A percentile compares a stretch with the other conserved stretches of the same genome.
phyloP scores from a whole-genome alignment of 2,797 vertebrate genomes.

The Dipus sagitta region DNA sequence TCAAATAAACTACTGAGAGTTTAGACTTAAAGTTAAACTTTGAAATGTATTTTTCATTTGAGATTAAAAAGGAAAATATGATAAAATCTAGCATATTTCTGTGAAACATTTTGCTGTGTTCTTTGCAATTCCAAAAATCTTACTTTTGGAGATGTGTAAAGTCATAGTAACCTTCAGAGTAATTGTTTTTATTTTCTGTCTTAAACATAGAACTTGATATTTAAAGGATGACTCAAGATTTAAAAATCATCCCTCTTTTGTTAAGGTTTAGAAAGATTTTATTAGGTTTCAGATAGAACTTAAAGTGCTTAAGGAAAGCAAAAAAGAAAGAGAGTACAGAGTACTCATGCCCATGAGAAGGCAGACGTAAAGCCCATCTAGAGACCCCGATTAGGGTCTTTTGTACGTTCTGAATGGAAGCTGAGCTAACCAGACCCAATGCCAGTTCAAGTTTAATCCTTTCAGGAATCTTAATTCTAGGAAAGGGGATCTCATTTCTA shows the following conservation, averaged over 20 bases:
- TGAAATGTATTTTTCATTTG: slow-evolving; percentile 12
- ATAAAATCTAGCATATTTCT: slow-evolving; percentile 49
- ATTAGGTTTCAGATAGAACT: too few species aligned
- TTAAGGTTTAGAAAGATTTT: too few species aligned
- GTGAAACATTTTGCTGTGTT: slow-evolving; percentile 51
- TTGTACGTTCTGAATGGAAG: too few species aligned
- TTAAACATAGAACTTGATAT: background rate
- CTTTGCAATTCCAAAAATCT: slow-evolving; percentile 54
- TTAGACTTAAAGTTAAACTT: slow-evolving; percentile 13
- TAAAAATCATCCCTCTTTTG: background rate
- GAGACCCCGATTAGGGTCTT: too few species aligned
- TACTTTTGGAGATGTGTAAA: slow-evolving; percentile 4
- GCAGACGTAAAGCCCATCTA: too few species aligned
- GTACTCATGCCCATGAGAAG: too few species aligned
- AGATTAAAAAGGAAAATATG: background rate
- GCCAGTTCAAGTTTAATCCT: too few species aligned
- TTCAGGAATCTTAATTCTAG: too few species aligned
- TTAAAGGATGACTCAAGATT: slow-evolving; percentile 13
- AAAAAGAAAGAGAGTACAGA: too few species aligned
- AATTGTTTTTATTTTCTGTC: background rate
- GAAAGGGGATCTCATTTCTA: too few species aligned
- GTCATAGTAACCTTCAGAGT: slow-evolving; percentile 37
- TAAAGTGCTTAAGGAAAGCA: too few species aligned
- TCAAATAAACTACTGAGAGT: slow-evolving; percentile 4
- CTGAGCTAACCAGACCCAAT: too few species aligned